These are phyloP conservation scores for Dysmachus trigonus DNA, from an alignment of 2,888 invertebrate genomes.

Conservation along the genomic window DNA sequence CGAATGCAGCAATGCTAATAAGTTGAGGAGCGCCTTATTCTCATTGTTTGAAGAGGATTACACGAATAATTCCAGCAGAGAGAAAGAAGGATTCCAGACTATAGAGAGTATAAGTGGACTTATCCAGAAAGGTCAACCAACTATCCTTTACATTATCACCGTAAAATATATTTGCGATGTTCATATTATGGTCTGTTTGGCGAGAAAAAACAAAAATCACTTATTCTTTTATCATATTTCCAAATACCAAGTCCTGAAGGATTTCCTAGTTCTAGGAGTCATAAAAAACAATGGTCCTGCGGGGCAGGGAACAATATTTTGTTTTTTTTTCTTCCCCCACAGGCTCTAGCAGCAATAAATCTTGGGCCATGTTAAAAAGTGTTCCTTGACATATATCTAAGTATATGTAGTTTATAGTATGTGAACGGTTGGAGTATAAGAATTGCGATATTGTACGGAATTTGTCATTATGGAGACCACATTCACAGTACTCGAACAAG, in stretches of 20 bases:
- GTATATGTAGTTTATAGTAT: neutral
- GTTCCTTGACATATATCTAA: neutral
- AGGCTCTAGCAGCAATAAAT: neutral
- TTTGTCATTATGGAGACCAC: slow-evolving; percentile 17
- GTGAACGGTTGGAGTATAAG: neutral
- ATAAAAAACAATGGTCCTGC: neutral
- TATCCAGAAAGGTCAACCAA: neutral
- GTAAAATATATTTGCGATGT: neutral
- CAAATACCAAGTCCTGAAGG: neutral
- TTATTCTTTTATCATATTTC: neutral
- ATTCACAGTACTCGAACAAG: neutral
- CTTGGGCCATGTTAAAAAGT: neutral
- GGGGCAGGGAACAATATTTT: neutral
- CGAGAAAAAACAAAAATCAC: neutral
- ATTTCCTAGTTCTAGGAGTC: neutral
- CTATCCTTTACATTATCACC: neutral
- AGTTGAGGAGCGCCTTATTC: neutral
- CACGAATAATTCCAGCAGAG: neutral
- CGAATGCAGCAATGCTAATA: slow-evolving; percentile 15
- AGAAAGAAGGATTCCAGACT: neutral
- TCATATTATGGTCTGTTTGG: no score
- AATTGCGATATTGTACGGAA: slow-evolving; percentile 1
- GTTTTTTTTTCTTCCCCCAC: neutral
- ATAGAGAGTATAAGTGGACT: neutral
- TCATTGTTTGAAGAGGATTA: neutral